Percentiles rank a stretch among this genome's conserved stretches.
Evolutionary conservation across 2,113 vertebrate genomes (phyloP).

Genomic region (Clarias gariepinus): DNA sequence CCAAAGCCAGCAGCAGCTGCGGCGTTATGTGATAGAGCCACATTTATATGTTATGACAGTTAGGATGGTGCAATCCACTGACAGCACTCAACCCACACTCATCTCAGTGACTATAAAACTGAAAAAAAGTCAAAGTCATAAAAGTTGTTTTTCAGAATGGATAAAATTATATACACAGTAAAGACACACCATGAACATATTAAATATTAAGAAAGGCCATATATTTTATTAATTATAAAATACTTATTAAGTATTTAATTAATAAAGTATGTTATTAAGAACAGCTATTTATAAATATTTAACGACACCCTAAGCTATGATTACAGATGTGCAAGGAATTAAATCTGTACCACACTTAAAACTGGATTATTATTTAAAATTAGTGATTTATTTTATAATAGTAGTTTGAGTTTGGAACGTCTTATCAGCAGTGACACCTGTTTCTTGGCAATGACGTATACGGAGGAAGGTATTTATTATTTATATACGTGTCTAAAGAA

Average conservation of each 20-base stretch:
- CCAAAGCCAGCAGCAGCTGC: conserved; percentile 53
- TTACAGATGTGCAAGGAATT: not conserved
- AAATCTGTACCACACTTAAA: not conserved
- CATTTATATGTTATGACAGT: conserved; percentile 8
- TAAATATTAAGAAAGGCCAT: not conserved
- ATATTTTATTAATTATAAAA: not conserved
- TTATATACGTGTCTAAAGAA: not conserved
- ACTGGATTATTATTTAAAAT: not conserved
- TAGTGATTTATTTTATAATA: not conserved
- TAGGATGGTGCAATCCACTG: conserved; percentile 26
- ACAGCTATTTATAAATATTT: not conserved
- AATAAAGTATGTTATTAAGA: not conserved
- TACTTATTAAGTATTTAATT: too few relatives aligned
- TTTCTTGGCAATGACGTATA: not conserved
- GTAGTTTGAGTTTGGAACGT: not conserved
- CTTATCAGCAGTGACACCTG: not conserved
- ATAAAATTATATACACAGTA: not conserved
- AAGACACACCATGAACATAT: not conserved
- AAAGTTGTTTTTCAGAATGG: not conserved
- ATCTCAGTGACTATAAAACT: not conserved
- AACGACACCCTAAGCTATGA: not conserved
- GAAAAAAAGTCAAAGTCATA: not conserved
- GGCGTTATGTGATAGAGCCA: conserved; percentile 46
- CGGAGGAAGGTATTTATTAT: not conserved
- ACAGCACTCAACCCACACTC: not conserved